A percentile compares a stretch with the other conserved stretches of the same genome.
These are phyloP conservation scores for Parazoanthus atlanticus DNA, from an alignment of 92 coral and sea anemone species.

Conservation along the genomic window DNA sequence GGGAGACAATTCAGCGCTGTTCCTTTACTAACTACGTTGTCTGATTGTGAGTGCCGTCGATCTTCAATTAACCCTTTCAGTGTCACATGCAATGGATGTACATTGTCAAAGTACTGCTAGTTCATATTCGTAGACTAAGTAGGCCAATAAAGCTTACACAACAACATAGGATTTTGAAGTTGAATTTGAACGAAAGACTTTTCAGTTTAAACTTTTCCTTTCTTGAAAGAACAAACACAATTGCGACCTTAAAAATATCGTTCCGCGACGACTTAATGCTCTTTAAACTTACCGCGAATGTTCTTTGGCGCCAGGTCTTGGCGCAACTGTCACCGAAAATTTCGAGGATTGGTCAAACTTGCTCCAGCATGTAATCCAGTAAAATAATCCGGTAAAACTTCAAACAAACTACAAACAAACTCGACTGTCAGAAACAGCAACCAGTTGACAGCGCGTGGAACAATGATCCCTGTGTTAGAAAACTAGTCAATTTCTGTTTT, in stretches of 20 bases:
- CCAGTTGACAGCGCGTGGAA: background rate
- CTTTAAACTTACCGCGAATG: background rate
- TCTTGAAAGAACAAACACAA: background rate
- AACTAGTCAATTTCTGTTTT: background rate
- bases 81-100: background rate
- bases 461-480: background rate
- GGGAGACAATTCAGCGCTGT: background rate
- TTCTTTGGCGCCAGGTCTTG: background rate
- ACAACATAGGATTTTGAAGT: background rate
- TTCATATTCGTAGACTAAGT: background rate
- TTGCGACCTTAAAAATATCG: background rate
- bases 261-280: background rate
- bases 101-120: background rate
- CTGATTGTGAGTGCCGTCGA: background rate
- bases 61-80: background rate
- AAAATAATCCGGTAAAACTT: background rate
- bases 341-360: background rate
- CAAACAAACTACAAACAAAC: background rate
- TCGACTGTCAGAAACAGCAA: background rate
- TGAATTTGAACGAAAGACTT: background rate
- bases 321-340: background rate
- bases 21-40: background rate
- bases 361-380: background rate
- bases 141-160: background rate
- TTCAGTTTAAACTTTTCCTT: background rate